These are phyloP conservation scores for Austrofundulus limnaeus DNA, from an alignment of 2,113 vertebrate genomes.

Conservation along the genomic window DNA sequence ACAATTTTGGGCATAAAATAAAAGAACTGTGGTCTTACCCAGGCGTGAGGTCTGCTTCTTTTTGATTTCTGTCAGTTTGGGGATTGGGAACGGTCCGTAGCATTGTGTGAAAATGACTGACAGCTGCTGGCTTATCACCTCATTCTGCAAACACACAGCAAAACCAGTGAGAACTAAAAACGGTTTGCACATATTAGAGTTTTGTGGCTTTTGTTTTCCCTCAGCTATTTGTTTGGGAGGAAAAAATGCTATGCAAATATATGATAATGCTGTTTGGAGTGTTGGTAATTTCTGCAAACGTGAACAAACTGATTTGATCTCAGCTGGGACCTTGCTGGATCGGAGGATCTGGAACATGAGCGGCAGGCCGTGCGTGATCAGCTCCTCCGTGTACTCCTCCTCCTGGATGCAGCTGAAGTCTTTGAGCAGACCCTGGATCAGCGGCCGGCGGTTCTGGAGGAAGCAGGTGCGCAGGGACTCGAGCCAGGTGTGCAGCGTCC, in stretches of 20 bases:
- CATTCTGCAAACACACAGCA: conserved; percentile 72
- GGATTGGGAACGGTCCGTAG: conserved; percentile 83
- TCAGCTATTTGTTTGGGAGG: neutral
- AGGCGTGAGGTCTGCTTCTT: conserved; percentile 78
- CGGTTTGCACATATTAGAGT: neutral
- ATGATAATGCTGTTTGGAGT: conserved; percentile 33
- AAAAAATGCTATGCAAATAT: conserved; percentile 40
- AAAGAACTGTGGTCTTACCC: conserved; percentile 54
- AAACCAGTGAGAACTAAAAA: conserved; percentile 5
- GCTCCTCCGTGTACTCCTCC: conserved; percentile 83
- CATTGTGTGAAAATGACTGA: conserved; percentile 83
- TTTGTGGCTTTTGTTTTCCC: conserved; percentile 5
- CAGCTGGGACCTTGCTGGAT: conserved; percentile 76
- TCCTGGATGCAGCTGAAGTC: conserved; percentile 83
- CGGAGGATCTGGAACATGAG: conserved; percentile 84
- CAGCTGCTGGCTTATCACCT: conserved; percentile 82
- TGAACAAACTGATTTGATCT: conserved; percentile 13
- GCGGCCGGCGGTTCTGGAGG: conserved; percentile 77
- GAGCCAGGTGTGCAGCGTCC: conserved; percentile 84
- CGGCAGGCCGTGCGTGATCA: conserved; percentile 81
- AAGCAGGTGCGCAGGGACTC: conserved; percentile 81
- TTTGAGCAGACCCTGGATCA: conserved; percentile 81
- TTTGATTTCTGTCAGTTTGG: conserved; percentile 80
- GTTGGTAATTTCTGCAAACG: conserved; percentile 45
- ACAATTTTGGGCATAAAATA: neutral